Percentiles rank a stretch among this genome's conserved stretches.
phyloP scores from a whole-genome alignment of 2,888 invertebrate species.

The Drosophila fulvimacula region DNA sequence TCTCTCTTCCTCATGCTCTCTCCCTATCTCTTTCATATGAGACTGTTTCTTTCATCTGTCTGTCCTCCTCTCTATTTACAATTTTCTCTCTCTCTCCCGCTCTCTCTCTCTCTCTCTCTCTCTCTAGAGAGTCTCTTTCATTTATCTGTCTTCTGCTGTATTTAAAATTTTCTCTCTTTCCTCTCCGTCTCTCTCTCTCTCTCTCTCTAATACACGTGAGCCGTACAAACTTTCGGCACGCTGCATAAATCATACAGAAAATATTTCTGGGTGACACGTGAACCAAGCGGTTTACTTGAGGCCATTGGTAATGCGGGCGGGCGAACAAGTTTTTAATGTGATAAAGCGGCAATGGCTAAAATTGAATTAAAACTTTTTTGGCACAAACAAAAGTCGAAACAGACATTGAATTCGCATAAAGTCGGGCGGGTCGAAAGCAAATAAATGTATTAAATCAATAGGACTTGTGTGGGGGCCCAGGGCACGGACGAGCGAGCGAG shows the following conservation, averaged over 20 bases:
- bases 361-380: slow-evolving; percentile 72
- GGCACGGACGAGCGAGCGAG: no score
- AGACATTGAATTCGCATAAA: slow-evolving; percentile 37
- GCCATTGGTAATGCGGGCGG: slow-evolving; percentile 9
- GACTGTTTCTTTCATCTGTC: not conserved
- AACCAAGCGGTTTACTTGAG: slow-evolving; percentile 3
- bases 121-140: no score
- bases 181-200: not conserved
- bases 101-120: not conserved
- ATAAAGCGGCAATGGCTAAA: slow-evolving; percentile 53
- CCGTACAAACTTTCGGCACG: slow-evolving; percentile 26
- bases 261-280: slow-evolving; percentile 24
- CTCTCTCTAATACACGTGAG: not conserved
- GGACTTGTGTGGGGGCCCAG: slow-evolving; percentile 6
- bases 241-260: slow-evolving; percentile 46
- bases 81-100: not conserved
- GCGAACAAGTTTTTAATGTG: slow-evolving; percentile 67
- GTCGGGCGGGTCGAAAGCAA: slow-evolving; percentile 45
- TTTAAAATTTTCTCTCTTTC: no score
- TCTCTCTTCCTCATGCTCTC: no score
- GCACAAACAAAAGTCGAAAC: slow-evolving; percentile 51
- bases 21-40: not conserved
- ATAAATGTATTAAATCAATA: slow-evolving; percentile 80
- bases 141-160: no score
- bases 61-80: not conserved